A percentile compares a stretch with the other conserved stretches of the same genome.
Evolutionary conservation across 1,140 invertebrate genomes (phyloP).

Genomic region (Penaeus vannamei): DNA sequence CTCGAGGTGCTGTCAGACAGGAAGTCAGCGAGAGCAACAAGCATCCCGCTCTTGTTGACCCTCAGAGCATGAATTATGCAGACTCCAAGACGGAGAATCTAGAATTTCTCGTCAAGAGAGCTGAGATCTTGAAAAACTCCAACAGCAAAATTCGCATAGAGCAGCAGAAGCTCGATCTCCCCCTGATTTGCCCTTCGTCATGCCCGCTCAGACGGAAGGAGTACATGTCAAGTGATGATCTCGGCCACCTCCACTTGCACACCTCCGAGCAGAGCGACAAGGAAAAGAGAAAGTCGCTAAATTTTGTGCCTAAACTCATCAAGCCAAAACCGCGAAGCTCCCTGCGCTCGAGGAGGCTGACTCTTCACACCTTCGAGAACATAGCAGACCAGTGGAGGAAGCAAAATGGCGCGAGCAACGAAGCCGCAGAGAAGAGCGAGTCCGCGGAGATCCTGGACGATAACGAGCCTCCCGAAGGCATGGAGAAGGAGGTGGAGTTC

Average conservation of each 20-base stretch:
- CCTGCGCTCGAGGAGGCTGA: not conserved
- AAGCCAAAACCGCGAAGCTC: slow-evolving; percentile 30
- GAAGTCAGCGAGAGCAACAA: not conserved
- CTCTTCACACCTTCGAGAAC: slow-evolving; percentile 65
- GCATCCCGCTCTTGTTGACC: not conserved
- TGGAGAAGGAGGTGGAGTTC: slow-evolving; percentile 51
- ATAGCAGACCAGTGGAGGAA: slow-evolving; percentile 58
- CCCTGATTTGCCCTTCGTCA: slow-evolving; percentile 51
- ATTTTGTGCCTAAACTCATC: slow-evolving; percentile 49
- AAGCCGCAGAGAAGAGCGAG: slow-evolving; percentile 18
- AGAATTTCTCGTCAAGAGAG: slow-evolving; percentile 53
- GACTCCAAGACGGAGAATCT: not conserved
- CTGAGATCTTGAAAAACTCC: slow-evolving; percentile 46
- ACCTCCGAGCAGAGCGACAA: slow-evolving; percentile 21
- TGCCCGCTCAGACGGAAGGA: slow-evolving; percentile 53
- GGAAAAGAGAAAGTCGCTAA: slow-evolving; percentile 49
- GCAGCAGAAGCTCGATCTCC: slow-evolving; percentile 39
- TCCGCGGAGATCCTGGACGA: not conserved
- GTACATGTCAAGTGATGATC: not conserved
- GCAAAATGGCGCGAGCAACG: not conserved
- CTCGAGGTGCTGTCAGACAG: slow-evolving; percentile 13
- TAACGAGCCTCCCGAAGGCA: not conserved
- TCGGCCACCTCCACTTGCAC: slow-evolving; percentile 18
- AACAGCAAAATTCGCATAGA: slow-evolving; percentile 6
- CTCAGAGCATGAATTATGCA: not conserved